These are phyloP conservation scores for Lycopodina hypogea DNA, from an alignment of 37 sponge, comb jelly and placozoan genomes.

Conservation along the genomic window DNA sequence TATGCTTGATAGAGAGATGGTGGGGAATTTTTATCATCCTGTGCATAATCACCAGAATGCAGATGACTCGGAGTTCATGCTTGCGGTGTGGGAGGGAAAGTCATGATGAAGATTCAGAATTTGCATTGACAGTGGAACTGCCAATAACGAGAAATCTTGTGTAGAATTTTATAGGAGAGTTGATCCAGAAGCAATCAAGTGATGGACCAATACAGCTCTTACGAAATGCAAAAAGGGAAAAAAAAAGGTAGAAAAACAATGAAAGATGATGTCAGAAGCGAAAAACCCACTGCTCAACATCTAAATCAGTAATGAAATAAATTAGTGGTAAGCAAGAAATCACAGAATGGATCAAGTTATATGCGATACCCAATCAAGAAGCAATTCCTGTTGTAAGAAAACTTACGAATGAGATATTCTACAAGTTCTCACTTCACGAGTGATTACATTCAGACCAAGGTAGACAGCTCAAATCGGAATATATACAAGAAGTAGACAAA, in stretches of 20 bases:
- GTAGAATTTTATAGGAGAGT: neutral
- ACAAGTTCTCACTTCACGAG: too few relatives aligned
- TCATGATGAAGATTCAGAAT: neutral
- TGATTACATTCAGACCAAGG: too few relatives aligned
- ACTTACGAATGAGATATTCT: too few relatives aligned
- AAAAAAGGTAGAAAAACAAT: too few relatives aligned
- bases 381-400: conserved; percentile 42
- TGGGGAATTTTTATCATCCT: conserved; percentile 22
- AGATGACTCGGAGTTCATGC: too few relatives aligned
- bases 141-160: neutral
- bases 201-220: too few relatives aligned
- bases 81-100: conserved; percentile 16
- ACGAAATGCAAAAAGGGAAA: too few relatives aligned
- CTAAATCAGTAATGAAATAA: conserved; percentile 22
- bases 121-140: neutral
- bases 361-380: conserved; percentile 57
- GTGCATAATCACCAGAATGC: conserved; percentile 23
- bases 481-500: conserved; percentile 29
- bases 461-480: conserved; percentile 38
- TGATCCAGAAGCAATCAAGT: too few relatives aligned
- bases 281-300: too few relatives aligned
- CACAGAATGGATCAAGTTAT: too few relatives aligned
- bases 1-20: conserved; percentile 33
- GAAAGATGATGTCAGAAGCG: too few relatives aligned
- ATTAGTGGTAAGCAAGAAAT: conserved; percentile 20